Base-by-base conservation (phyloP, 2,797 vertebrate genomes). In the Sebastes hubbsi region DNA sequence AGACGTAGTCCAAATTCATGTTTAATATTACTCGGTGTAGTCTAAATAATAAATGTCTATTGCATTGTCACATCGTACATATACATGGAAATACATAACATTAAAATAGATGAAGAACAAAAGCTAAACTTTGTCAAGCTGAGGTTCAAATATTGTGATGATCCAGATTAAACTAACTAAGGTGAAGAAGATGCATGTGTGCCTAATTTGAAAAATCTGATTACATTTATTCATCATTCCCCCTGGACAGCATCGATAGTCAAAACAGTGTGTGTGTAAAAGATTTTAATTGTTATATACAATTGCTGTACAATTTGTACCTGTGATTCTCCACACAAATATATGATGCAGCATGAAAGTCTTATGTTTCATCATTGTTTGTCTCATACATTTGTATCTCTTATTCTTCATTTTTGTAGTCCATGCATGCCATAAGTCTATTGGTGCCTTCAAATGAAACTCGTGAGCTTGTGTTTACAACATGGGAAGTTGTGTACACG, bases 11-110 rank as follows among this genome's bases (percentile, higher is more conserved):
- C n/a, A 46, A 65, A 68, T 62, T 68, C 38, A 74, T 49, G 20
- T 36, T 11, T 72, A 30, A 55, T 60, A 76, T 29, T 4, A 27
- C 8, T 10, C 10, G 1, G 6, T 64, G 59, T 62, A 4, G 27
- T 72, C 52, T 59, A 58, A 27, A 69, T 61, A 58, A 75, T 72
- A 22, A 22, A 80, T 54, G 52, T 12, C n/a, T 54, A 22, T 22
- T 54, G 52, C 52, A 54, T 22, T 66, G 46, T 52, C 34, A 49
- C n/a, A 10, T 46, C 7, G 2, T 24, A 22, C 46, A 25, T 20
- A 25, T 20, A 32, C 25, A 27, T 36, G 27, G 4, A 12, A 71
- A 18, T 2, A 3, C 13, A 71, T 12, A 34, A 32, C 38, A 55
- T 22, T 14, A 30, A 54, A 14, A 34, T 10, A n/a, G 32, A 42